A percentile compares a stretch with the other conserved stretches of the same genome.
These are phyloP conservation scores for Sceloporus tristichus DNA, from an alignment of 2,113 vertebrate genomes.

Conservation along the genomic window DNA sequence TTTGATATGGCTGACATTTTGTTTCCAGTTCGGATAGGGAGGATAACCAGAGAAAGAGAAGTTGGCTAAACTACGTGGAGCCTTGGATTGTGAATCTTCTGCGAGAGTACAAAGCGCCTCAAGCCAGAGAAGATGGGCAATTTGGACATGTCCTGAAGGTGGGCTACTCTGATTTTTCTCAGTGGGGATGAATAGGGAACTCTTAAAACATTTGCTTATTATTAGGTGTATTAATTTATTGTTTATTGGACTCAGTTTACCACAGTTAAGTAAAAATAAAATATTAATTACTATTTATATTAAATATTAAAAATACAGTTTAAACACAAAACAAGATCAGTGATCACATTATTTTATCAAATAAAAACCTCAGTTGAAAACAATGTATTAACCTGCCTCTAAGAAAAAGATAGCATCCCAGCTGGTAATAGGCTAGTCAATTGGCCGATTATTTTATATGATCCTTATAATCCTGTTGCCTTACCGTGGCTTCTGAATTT, in stretches of 20 bases:
- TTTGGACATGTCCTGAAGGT: slow-evolving; percentile 31
- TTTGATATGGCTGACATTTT: not conserved
- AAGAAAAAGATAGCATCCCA: no score
- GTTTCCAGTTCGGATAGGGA: not conserved
- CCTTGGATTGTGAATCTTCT: slow-evolving; percentile 43
- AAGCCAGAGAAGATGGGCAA: not conserved
- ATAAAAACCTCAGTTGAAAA: no score
- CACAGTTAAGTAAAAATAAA: no score
- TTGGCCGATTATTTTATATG: not conserved
- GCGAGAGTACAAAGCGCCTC: not conserved
- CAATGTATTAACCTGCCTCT: no score
- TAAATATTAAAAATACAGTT: no score
- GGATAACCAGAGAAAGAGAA: not conserved
- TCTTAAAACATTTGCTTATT: not conserved
- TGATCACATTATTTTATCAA: no score
- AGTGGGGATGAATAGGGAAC: not conserved
- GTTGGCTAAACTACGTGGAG: not conserved
- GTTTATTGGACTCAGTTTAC: no score
- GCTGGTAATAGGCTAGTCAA: no score
- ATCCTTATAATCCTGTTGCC: no score
- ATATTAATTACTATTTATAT: no score
- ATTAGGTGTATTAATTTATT: no score
- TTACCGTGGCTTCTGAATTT: not conserved
- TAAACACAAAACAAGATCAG: no score
- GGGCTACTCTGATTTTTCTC: not conserved